Base-by-base conservation (phyloP, 2,888 invertebrate genomes). In the Agapostemon virescens region DNA sequence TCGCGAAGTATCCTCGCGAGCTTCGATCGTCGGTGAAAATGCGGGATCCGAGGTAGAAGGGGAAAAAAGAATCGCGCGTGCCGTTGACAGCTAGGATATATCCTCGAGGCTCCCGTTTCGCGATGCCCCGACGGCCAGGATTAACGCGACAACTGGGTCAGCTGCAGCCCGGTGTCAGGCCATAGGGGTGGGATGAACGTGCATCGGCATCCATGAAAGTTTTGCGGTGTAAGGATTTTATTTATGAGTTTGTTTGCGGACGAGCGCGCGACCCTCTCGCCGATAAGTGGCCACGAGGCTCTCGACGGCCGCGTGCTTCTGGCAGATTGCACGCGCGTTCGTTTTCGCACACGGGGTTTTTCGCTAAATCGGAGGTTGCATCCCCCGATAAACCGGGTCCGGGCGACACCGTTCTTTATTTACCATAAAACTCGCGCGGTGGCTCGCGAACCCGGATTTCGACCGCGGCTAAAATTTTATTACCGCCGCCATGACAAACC, bases 171-270 rank as follows among this genome's bases (percentile, higher is more conserved):
- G 75, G n/a, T 77, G 77, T 76, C 64, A 42, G 45, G n/a, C n/a
- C 0, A 23, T 33, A 20, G 3, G 11, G 11, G 13, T 33, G 30
- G 45, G 17, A 17, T 7, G 15, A 33, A 36, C 67, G 63, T 71
- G 72, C 76, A 70, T 79, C 74, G 81, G 61, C 67, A 55, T 77
- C 70, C 68, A 40, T 63, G 73, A 63, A 82, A 72, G 67, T 77
- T 69, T 49, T 26, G 76, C 66, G 66, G 42, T 74, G 68, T 64
- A 78, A 80, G 85, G 77, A 84, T 82, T 86, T 87, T 89, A 90
- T 90, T 89, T 89, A 90, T 86, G 87, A 85, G 87, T 88, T 88
- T 88, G 88, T 89, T 88, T 88, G 87, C 87, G 81, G 74, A 83
- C 76, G 81, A 55, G 55, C 84, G 78, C 84, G 78, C 81, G 74